phyloP scores from a whole-genome alignment of 2,888 invertebrate genomes.

The Marronus borbonicus region DNA sequence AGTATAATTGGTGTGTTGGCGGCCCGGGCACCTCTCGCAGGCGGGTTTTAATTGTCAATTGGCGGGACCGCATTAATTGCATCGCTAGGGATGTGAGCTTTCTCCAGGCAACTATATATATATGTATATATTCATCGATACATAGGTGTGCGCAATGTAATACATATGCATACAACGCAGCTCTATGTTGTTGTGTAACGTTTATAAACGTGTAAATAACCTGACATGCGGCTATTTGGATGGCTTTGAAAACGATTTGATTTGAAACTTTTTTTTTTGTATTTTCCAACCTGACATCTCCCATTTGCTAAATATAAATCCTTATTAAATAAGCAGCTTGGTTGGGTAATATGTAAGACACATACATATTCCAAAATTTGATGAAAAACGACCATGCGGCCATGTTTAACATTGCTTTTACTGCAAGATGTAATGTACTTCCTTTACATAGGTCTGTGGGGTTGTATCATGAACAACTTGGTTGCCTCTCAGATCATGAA shows the following conservation, averaged over 20 bases:
- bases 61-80: slow-evolving; percentile 66
- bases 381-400: too few species aligned
- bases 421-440: too few species aligned
- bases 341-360: too few species aligned
- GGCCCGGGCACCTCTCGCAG: slow-evolving; percentile 63
- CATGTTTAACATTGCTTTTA: too few species aligned
- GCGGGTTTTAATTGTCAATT: slow-evolving; percentile 68
- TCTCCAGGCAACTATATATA: slow-evolving; percentile 13
- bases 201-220: neutral
- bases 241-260: neutral
- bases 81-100: slow-evolving; percentile 56
- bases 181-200: neutral
- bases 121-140: neutral
- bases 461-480: too few species aligned
- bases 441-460: too few species aligned
- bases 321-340: too few species aligned
- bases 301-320: too few species aligned
- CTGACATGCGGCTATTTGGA: neutral
- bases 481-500: too few species aligned
- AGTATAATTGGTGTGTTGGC: slow-evolving; percentile 68
- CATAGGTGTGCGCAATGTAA: neutral
- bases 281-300: too few species aligned
- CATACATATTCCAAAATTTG: too few species aligned
- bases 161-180: neutral
- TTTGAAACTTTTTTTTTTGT: neutral